Percentiles rank a stretch among this genome's conserved stretches.
Conservation (phyloP, 2,888 invertebrate genomes). For the Nematopogon swammerdamellus region DNA sequence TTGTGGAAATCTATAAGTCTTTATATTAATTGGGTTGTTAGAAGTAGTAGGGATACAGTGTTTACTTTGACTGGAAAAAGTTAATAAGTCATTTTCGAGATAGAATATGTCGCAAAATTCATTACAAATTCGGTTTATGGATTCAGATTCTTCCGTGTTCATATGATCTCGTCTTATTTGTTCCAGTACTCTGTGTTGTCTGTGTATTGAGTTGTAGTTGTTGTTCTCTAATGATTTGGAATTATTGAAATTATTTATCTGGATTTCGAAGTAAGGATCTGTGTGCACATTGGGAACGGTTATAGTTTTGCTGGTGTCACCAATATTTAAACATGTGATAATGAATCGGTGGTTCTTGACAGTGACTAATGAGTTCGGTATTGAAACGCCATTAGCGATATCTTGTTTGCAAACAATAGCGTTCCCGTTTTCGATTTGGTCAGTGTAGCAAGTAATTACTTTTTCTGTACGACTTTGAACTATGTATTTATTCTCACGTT, state of each 20-base stretch:
- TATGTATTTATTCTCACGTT: background rate
- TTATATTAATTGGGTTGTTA: slow-evolving; percentile 16
- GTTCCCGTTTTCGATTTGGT: background rate
- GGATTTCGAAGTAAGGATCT: too few relatives aligned
- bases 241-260: too few relatives aligned
- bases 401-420: background rate
- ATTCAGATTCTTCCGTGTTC: background rate
- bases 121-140: background rate
- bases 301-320: too few relatives aligned
- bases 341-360: background rate
- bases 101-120: background rate
- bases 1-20: slow-evolving; percentile 18
- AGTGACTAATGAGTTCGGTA: background rate
- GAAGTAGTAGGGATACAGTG: slow-evolving; percentile 16
- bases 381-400: background rate
- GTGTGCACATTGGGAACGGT: too few relatives aligned
- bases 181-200: background rate
- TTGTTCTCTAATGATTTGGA: too few relatives aligned
- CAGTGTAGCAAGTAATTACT: background rate
- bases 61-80: slow-evolving; percentile 15
- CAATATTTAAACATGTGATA: background rate
- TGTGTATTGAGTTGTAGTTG: background rate
- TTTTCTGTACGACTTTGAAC: background rate
- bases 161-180: background rate
- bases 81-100: slow-evolving; percentile 12